These are phyloP conservation scores for Microcaecilia unicolor DNA, from an alignment of 2,797 vertebrate species.

Conservation along the genomic window DNA sequence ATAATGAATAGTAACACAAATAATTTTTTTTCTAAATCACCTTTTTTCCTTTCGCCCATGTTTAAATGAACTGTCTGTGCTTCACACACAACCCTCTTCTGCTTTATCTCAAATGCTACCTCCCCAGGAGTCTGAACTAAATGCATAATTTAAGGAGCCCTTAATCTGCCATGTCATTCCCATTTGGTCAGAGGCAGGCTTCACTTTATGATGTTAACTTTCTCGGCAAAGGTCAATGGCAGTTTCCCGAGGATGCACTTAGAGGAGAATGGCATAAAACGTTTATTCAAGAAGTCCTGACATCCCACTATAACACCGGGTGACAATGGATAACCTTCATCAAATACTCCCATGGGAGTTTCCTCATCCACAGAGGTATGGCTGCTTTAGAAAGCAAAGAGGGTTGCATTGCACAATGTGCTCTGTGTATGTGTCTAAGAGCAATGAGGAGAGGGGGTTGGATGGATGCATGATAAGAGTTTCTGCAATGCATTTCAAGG, in stretches of 20 bases:
- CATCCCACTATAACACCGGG: conserved; percentile 26
- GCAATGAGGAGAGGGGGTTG: background rate
- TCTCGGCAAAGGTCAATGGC: conserved; percentile 52
- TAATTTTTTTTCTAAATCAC: too few relatives aligned
- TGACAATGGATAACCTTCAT: conserved; percentile 42
- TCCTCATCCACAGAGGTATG: background rate
- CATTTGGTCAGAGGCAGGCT: conserved; percentile 56
- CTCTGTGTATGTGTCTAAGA: background rate
- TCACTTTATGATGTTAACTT: conserved; percentile 63
- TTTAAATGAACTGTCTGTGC: conserved; percentile 8
- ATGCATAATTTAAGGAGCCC: conserved; percentile 60
- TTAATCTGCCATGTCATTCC: conserved; percentile 60
- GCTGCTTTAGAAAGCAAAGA: background rate
- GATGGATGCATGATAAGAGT: conserved; percentile 5
- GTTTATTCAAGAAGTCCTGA: conserved; percentile 43
- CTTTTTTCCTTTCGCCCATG: conserved; percentile 10
- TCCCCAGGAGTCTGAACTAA: conserved; percentile 52
- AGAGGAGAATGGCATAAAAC: conserved; percentile 38
- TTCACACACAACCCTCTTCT: too few relatives aligned
- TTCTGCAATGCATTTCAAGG: background rate
- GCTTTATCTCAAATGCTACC: conserved; percentile 20
- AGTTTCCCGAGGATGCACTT: conserved; percentile 36
- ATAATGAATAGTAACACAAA: background rate
- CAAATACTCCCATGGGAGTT: conserved; percentile 17
- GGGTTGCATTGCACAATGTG: conserved; percentile 15